Base-by-base conservation (phyloP, 2,888 invertebrate species). In the Netelia virgata region DNA sequence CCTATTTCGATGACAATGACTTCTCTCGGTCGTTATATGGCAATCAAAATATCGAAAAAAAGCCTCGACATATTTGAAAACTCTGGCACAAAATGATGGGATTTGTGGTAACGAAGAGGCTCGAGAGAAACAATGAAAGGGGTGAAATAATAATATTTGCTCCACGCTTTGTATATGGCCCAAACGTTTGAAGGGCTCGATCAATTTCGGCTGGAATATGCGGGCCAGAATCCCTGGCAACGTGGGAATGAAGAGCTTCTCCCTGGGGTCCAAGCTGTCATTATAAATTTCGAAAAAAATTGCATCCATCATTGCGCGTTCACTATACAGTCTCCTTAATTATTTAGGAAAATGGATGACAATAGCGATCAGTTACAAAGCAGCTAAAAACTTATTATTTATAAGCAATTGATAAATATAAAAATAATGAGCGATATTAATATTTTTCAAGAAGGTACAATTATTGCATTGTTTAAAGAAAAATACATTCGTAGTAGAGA, bases 101-200 rank as follows among this genome's bases (percentile, higher is more conserved):
- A 47, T 47, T 14, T 47, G 11, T 14, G 47, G 8, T 10, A 47
- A 47, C 47, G 14, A 14, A 14, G 11, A 47, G 11, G 14, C 47
- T 47, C 3, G 47, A 47, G 47, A 47, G 14, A 14, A 47, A 14
- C 1, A 10, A 47, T 14, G 47, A 14, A 10, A 3, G 14, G 14
- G 47, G 47, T 64, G n/a, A 16, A 43, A 6, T 1, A 64, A 43
- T 36, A 47, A 64, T 64, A 5, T 47, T 14, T 14, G 10, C 43
- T 16, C n/a, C 16, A 63, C 11, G 36, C 36, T 53, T 66, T 11
- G 55, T 18, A 18, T 18, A 55, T 43, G 20, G 20, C 41, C 41
- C 63, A 28, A 43, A 14, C 18, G 20, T 66, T 66, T 28, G 47
- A 57, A 20, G 16, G 55, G 43, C 64, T 79, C 79, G 79, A 79